phyloP scores from a whole-genome alignment of 2,113 vertebrate species.

The Peromyscus californicus region DNA sequence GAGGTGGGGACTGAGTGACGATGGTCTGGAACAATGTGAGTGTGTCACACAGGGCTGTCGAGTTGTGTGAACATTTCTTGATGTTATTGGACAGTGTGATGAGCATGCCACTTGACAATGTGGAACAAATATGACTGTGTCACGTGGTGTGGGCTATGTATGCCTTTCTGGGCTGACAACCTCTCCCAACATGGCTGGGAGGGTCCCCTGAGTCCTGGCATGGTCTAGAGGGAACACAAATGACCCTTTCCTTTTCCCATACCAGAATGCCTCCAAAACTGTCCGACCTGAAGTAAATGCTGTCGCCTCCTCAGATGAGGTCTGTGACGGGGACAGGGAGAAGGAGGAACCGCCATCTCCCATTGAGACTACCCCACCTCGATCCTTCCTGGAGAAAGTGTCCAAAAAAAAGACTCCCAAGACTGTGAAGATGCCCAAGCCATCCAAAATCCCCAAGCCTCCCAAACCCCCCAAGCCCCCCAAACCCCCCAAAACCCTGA shows the following conservation, averaged over 20 bases:
- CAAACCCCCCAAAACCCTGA: constrained; percentile 90
- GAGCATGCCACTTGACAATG: not conserved
- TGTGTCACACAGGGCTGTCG: not conserved
- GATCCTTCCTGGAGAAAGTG: constrained; percentile 86
- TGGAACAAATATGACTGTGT: not conserved
- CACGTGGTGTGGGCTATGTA: not conserved
- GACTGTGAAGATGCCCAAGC: constrained; percentile 91
- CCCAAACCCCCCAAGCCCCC: constrained; percentile 92
- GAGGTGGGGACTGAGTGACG: not conserved
- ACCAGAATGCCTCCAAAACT: constrained; percentile 95
- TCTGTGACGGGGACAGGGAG: constrained; percentile 88
- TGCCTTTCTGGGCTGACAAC: not conserved
- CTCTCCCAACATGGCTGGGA: not conserved
- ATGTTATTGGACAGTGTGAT: not conserved
- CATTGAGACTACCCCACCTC: constrained; percentile 78
- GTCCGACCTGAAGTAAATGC: constrained; percentile 92
- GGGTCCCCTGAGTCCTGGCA: not conserved
- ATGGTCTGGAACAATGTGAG: not conserved
- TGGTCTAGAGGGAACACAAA: not conserved
- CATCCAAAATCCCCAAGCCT: constrained; percentile 92
- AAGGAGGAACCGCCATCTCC: constrained; percentile 92
- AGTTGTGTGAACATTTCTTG: not conserved
- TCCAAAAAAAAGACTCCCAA: constrained; percentile 91
- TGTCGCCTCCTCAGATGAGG: constrained; percentile 89
- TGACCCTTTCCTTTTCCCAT: constrained; percentile 54